Percentiles rank a stretch among this genome's conserved stretches.
Conservation (phyloP, 2,888 invertebrate genomes). For the Oscheius sp. region DNA sequence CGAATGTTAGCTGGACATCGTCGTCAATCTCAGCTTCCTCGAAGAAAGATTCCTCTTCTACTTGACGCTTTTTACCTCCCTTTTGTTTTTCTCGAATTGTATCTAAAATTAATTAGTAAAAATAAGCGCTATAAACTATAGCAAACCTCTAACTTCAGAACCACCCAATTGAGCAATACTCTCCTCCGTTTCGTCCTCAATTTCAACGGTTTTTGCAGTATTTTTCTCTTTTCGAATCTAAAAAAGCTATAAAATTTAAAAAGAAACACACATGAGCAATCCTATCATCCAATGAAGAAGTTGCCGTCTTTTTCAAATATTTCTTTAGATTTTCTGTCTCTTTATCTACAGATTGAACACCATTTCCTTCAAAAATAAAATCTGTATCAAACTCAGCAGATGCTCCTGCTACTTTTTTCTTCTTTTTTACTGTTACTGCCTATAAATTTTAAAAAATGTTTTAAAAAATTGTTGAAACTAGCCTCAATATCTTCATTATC, state of each 20-base stretch:
- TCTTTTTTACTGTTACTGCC: conserved; percentile 55
- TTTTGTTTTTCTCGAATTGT: conserved; percentile 52
- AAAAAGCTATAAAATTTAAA: conserved; percentile 12
- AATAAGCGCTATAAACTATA: not conserved
- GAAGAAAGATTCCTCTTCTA: conserved; percentile 44
- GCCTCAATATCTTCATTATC: conserved; percentile 41
- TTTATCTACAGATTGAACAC: conserved; percentile 32
- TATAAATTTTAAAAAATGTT: conserved; percentile 26
- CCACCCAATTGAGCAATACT: conserved; percentile 57
- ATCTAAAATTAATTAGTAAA: conserved; percentile 33
- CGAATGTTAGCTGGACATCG: conserved; percentile 71
- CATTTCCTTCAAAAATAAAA: conserved; percentile 50
- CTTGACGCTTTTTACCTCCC: conserved; percentile 39
- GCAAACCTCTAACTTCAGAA: conserved; percentile 42
- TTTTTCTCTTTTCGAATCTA: conserved; percentile 44
- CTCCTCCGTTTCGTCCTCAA: conserved; percentile 43
- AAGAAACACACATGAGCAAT: conserved; percentile 51
- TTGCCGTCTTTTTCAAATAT: conserved; percentile 60
- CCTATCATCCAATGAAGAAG: conserved; percentile 63
- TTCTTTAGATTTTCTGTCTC: conserved; percentile 52
- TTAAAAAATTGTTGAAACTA: not conserved
- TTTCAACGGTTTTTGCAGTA: conserved; percentile 45
- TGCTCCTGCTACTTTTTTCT: conserved; percentile 57
- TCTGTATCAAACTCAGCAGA: conserved; percentile 54
- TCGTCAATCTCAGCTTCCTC: conserved; percentile 42